Evolutionary conservation across 2,113 vertebrate species (phyloP).

Genomic region (Notothenia rossii): DNA sequence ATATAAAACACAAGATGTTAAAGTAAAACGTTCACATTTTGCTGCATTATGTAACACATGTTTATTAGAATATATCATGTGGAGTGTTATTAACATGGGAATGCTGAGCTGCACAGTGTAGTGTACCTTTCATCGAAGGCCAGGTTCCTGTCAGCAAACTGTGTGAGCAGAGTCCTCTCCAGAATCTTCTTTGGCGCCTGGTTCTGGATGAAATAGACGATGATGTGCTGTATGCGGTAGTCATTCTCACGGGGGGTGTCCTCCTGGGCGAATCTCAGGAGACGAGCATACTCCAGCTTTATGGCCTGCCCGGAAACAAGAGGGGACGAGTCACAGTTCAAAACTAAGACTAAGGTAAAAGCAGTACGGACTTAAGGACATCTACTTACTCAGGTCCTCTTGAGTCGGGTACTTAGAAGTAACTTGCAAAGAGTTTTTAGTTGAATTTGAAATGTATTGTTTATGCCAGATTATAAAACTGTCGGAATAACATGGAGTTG

Average conservation of each 20-base stretch:
- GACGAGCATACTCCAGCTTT: conserved; percentile 93
- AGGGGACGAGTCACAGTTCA: neutral
- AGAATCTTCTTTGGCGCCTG: conserved; percentile 97
- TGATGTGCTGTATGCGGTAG: conserved; percentile 92
- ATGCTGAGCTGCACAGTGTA: neutral
- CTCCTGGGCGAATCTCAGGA: conserved; percentile 93
- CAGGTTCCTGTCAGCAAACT: conserved; percentile 95
- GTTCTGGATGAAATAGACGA: conserved; percentile 97
- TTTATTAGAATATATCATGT: too few species aligned
- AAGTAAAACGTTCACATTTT: too few species aligned
- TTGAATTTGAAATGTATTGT: neutral
- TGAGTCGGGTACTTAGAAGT: neutral
- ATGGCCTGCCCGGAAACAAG: conserved; percentile 88
- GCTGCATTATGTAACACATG: too few species aligned
- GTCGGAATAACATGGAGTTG: neutral
- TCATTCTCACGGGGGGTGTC: conserved; percentile 92
- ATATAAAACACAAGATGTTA: too few species aligned
- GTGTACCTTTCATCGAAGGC: conserved; percentile 95
- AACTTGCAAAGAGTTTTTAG: neutral
- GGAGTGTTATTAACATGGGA: too few species aligned
- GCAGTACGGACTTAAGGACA: neutral
- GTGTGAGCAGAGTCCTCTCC: conserved; percentile 94
- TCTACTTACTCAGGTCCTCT: neutral
- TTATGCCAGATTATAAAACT: neutral
- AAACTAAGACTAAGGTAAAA: neutral